Percentiles rank a stretch among this genome's conserved stretches.
phyloP scores from a whole-genome alignment of 2,888 invertebrate genomes.

The Ectemnius lituratus region DNA sequence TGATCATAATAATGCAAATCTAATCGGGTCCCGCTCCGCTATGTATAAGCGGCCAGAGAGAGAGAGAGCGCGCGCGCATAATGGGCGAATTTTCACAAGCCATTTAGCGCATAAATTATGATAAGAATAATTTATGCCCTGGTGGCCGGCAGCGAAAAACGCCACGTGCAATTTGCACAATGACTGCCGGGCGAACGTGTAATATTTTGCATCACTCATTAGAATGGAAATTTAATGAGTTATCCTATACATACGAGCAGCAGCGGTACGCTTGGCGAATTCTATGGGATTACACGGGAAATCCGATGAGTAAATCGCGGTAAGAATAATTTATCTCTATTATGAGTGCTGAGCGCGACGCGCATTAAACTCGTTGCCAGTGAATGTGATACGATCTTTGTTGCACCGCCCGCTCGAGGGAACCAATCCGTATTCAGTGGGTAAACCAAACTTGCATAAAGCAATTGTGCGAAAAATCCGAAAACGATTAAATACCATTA shows the following conservation, averaged over 20 bases:
- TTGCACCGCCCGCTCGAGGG: no score
- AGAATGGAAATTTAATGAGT: constrained; percentile 5
- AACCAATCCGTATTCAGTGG: no score
- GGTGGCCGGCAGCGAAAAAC: neutral
- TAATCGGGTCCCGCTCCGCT: neutral
- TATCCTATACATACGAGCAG: neutral
- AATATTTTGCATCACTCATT: constrained; percentile 4
- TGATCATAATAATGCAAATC: constrained; percentile 5
- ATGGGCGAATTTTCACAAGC: constrained; percentile 2
- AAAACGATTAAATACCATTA: no score
- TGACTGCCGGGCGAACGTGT: neutral
- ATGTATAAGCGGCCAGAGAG: no score
- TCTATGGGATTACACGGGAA: neutral
- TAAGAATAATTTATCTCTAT: constrained; percentile 14
- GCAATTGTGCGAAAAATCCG: no score
- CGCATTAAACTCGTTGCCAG: no score
- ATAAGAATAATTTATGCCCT: constrained; percentile 9
- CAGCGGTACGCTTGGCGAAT: neutral
- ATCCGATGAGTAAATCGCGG: neutral
- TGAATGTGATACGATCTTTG: no score
- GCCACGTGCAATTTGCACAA: constrained; percentile 2
- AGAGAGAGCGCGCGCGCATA: neutral
- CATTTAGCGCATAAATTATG: constrained; percentile 1
- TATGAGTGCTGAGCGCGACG: neutral
- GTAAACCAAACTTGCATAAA: neutral